These are phyloP conservation scores for Ctena decussata DNA, from an alignment of 2,888 invertebrate genomes.

Conservation along the genomic window DNA sequence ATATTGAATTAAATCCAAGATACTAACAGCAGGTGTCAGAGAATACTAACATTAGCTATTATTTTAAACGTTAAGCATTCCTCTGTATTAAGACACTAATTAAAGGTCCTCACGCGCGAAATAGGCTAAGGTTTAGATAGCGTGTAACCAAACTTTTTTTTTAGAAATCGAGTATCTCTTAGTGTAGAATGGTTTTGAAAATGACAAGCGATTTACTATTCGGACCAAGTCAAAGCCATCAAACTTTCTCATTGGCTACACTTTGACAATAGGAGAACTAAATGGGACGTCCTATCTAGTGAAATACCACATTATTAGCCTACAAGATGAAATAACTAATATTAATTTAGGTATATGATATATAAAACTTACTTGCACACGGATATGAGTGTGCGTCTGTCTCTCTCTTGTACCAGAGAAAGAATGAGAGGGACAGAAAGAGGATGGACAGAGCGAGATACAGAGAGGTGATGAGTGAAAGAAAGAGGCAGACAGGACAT, in stretches of 20 bases:
- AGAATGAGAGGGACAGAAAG: too few species aligned
- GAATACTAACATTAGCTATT: background rate
- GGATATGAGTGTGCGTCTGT: too few species aligned
- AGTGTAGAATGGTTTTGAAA: conserved; percentile 11
- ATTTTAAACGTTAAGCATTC: background rate
- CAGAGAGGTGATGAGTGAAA: too few species aligned
- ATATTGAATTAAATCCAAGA: conserved; percentile 2
- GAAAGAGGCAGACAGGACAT: too few species aligned
- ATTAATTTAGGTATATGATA: too few species aligned
- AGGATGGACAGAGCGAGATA: too few species aligned
- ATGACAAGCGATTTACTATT: conserved; percentile 40
- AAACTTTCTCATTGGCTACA: background rate
- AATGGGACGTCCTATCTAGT: conserved; percentile 4
- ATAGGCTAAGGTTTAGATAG: background rate
- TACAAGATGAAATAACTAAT: background rate
- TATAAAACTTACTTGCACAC: too few species aligned
- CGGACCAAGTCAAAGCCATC: conserved; percentile 9
- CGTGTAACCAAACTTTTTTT: background rate
- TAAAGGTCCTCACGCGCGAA: background rate
- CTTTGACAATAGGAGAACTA: background rate
- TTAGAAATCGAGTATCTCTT: background rate
- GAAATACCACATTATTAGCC: background rate
- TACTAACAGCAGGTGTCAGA: background rate
- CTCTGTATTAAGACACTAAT: background rate
- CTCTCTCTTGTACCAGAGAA: too few species aligned